phyloP scores from a whole-genome alignment of 2,888 invertebrate genomes.

The Taenaris catops region DNA sequence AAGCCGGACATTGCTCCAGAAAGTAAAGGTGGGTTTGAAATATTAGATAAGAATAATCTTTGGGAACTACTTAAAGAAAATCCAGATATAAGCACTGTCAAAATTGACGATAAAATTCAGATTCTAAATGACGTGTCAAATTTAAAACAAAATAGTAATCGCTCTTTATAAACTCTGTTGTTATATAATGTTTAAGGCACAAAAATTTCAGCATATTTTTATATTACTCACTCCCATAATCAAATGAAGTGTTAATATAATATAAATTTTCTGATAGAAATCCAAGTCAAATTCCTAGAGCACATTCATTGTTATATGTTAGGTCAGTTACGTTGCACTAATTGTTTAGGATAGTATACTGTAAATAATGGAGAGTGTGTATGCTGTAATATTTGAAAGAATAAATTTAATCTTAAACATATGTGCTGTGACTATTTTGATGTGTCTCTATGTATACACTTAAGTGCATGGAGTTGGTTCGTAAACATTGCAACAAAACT shows the following conservation, averaged over 20 bases:
- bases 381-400: conserved; percentile 41
- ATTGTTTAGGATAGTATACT: conserved; percentile 35
- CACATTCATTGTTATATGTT: conserved; percentile 63
- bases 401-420: conserved; percentile 45
- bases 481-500: not conserved
- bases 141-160: conserved; percentile 49
- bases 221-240: conserved; percentile 48
- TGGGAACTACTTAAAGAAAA: conserved; percentile 82
- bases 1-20: conserved; percentile 65
- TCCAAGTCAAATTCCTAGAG: conserved; percentile 38
- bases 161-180: conserved; percentile 70
- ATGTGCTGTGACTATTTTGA: conserved; percentile 62
- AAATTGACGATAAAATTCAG: conserved; percentile 59
- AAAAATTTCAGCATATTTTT: conserved; percentile 76
- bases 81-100: conserved; percentile 45
- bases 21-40: conserved; percentile 75
- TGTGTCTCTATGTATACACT: conserved; percentile 45
- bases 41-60: conserved; percentile 79
- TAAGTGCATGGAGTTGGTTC: conserved; percentile 50
- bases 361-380: conserved; percentile 56
- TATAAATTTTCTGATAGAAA: conserved; percentile 19
- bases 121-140: conserved; percentile 48
- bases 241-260: conserved; percentile 24
- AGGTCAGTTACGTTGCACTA: conserved; percentile 51
- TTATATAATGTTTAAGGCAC: conserved; percentile 68